Percentiles rank a stretch among this genome's conserved stretches.
Conservation (phyloP, 2,888 invertebrate species). For the Nowickia ferox region DNA sequence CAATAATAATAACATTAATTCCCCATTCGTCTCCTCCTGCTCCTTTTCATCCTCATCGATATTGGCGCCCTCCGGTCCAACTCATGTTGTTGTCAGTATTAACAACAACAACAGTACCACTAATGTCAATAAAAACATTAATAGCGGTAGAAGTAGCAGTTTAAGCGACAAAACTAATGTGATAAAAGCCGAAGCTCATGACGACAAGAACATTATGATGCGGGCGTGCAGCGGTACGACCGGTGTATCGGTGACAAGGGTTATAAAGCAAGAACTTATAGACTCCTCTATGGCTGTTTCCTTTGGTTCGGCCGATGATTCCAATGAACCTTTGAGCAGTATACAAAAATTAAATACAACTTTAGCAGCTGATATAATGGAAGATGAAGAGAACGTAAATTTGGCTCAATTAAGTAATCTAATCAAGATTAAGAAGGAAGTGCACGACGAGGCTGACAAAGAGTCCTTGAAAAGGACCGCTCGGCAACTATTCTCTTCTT, state of each 20-base stretch:
- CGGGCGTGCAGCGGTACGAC: slow-evolving; percentile 48
- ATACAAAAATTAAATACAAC: slow-evolving; percentile 73
- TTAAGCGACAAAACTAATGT: slow-evolving; percentile 83
- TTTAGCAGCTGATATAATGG: slow-evolving; percentile 74
- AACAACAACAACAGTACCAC: slow-evolving; percentile 73
- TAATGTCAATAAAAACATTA: slow-evolving; percentile 75
- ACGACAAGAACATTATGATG: slow-evolving; percentile 72
- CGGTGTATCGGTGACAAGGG: slow-evolving; percentile 74
- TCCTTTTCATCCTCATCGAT: slow-evolving; percentile 57
- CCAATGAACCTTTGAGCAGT: slow-evolving; percentile 80
- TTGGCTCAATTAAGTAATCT: slow-evolving; percentile 82
- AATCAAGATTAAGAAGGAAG: slow-evolving; percentile 79
- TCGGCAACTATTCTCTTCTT: slow-evolving; percentile 4
- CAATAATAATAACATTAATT: slow-evolving; percentile 74
- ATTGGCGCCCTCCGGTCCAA: slow-evolving; percentile 21
- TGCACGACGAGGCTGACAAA: slow-evolving; percentile 52
- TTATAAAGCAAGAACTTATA: slow-evolving; percentile 80
- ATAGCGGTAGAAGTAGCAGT: slow-evolving; percentile 79
- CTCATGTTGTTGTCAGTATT: slow-evolving; percentile 46
- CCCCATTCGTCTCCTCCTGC: slow-evolving; percentile 57
- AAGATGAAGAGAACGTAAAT: slow-evolving; percentile 82
- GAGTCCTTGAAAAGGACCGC: slow-evolving; percentile 15
- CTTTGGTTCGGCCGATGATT: slow-evolving; percentile 77
- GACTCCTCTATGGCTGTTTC: slow-evolving; percentile 73
- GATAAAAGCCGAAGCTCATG: slow-evolving; percentile 81